Base-by-base conservation (phyloP, 2,888 invertebrate genomes). In the Operophtera brumata region DNA sequence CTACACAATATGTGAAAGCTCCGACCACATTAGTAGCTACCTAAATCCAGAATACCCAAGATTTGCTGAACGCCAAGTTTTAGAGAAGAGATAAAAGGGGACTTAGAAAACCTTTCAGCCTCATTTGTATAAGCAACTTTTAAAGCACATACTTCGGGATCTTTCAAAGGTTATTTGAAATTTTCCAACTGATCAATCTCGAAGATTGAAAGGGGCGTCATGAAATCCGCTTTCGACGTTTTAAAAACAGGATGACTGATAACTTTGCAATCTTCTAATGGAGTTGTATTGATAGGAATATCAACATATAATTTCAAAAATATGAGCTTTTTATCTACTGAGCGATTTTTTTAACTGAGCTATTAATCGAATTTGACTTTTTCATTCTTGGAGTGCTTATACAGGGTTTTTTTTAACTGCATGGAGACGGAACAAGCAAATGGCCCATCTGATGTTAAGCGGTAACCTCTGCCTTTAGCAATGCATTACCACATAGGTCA, bases 81-180 rank as follows among this genome's bases (percentile, higher is more conserved):
- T 9, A 28, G 40, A 34, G 50, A 13, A 44, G n/a, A n/a, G 44
- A 43, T 47, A 54, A 37, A 25, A 6, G 53, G n/a, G n/a, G 48
- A 57, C 47, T 62, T 48, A 48, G 47, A 66, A 62, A 71, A 64
- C 57, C 62, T 70, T 66, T 65, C 47, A 59, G 40, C 56, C 49
- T 59, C 64, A 66, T 70, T 69, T 66, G 47, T n/a, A 59, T 61
- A 59, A 63, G 62, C 62, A 62, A 66, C 60, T 67, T 67, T 65
- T 58, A 49, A 30, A 30, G 30, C 30, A 30, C 30, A 30, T 30
- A 30, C 41, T 57, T 57, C 28, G 25, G 51, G 45, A 51, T 49
- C 57, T 64, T 59, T 53, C 41, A 40, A 48, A 54, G 43, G 55
- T 54, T 57, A 59, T 62, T 54, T 53, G 64, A 60, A 61, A 58